phyloP scores from a whole-genome alignment of 2,797 vertebrate species.

The Philypnodon macrostomus region DNA sequence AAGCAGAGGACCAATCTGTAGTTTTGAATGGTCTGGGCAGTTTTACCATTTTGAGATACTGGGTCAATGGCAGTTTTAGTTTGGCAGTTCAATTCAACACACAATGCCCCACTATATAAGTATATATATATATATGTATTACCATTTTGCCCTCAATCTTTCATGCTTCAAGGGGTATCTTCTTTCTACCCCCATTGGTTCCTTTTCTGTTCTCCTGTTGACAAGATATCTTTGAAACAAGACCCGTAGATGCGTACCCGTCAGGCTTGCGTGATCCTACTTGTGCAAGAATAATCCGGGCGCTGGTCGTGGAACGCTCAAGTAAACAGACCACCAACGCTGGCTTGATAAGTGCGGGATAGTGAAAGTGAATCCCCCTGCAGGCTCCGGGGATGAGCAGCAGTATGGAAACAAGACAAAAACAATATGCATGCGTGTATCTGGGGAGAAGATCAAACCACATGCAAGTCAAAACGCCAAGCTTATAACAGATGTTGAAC shows the following conservation, averaged over 20 bases:
- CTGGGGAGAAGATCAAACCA: conserved; percentile 34
- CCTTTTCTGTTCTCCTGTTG: conserved; percentile 46
- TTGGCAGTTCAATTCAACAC: conserved; percentile 36
- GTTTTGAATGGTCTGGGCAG: too few species aligned
- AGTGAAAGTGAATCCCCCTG: conserved; percentile 37
- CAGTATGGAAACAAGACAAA: conserved; percentile 15
- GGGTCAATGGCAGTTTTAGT: too few species aligned
- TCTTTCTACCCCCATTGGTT: conserved; percentile 8
- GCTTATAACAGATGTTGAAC: conserved; percentile 10
- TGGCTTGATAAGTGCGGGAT: conserved; percentile 48
- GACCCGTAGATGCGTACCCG: conserved; percentile 24
- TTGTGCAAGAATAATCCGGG: conserved; percentile 51
- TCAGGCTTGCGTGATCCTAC: conserved; percentile 48
- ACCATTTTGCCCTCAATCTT: conserved; percentile 47
- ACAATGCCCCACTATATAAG: conserved; percentile 16
- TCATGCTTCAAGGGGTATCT: conserved; percentile 31
- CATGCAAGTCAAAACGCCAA: conserved; percentile 19
- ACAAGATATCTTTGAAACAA: conserved; percentile 62
- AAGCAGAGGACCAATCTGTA: too few species aligned
- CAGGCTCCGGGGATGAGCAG: conserved; percentile 26
- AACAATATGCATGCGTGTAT: conserved; percentile 22
- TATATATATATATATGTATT: conserved; percentile 25
- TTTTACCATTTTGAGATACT: too few species aligned
- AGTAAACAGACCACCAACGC: conserved; percentile 59
- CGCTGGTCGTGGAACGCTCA: conserved; percentile 37